Evolutionary conservation across 2,888 invertebrate genomes (phyloP).

Genomic region (Ferdinandea cuprea): DNA sequence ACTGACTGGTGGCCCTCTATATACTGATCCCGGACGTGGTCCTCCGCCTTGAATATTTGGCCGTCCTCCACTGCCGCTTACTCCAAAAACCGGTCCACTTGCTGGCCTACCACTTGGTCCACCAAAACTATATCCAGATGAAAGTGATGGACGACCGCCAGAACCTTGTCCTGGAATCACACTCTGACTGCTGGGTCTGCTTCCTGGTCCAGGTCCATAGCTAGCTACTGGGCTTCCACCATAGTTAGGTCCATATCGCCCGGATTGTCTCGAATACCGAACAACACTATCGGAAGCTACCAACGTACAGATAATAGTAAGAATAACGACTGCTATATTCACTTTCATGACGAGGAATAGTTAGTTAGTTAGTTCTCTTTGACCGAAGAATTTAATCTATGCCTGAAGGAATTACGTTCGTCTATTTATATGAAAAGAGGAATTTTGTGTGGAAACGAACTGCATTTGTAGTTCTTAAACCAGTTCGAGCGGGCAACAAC

Average conservation of each 20-base stretch:
- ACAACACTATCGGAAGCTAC: constrained; percentile 43
- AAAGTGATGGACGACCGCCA: constrained; percentile 40
- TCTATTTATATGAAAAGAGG: constrained; percentile 61
- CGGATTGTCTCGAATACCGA: constrained; percentile 65
- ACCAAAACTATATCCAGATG: constrained; percentile 72
- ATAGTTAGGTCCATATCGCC: constrained; percentile 67
- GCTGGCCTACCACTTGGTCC: constrained; percentile 73
- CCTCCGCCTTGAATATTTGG: constrained; percentile 50
- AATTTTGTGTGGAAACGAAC: constrained; percentile 32
- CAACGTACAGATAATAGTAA: constrained; percentile 51
- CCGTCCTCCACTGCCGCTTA: constrained; percentile 57
- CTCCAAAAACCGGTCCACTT: constrained; percentile 74
- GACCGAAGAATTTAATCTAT: constrained; percentile 34
- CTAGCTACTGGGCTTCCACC: constrained; percentile 27
- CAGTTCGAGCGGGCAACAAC: constrained; percentile 34
- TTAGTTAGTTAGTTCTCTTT: constrained; percentile 34
- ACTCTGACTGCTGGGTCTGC: constrained; percentile 47
- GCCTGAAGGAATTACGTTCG: constrained; percentile 5
- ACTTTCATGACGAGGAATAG: constrained; percentile 30
- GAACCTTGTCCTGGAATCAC: constrained; percentile 38
- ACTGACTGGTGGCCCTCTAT: constrained; percentile 37
- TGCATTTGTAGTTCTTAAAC: constrained; percentile 30
- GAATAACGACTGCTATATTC: constrained; percentile 44
- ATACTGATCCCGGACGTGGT: constrained; percentile 48
- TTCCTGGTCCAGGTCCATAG: constrained; percentile 51